A percentile compares a stretch with the other conserved stretches of the same genome.
Evolutionary conservation across 2,797 vertebrate genomes (phyloP).

Genomic region (Siniperca undulata): DNA sequence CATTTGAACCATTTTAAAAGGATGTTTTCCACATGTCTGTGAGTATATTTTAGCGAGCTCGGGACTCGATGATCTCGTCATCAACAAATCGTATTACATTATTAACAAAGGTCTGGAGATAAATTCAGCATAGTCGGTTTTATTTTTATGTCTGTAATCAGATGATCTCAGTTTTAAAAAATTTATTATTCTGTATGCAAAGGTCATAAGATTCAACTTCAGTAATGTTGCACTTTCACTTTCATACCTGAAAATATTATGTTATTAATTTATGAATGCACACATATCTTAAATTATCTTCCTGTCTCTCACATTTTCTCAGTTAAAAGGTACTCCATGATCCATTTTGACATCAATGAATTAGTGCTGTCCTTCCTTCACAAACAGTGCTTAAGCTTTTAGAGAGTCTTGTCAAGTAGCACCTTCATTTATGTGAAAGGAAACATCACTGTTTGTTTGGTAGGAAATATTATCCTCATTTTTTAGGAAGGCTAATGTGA

Average conservation of each 20-base stretch:
- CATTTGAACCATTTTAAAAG: constrained; percentile 23
- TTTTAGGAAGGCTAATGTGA: neutral
- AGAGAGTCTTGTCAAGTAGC: neutral
- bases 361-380: neutral
- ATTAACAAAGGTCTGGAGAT: constrained; percentile 28
- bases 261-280: neutral
- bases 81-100: constrained; percentile 10
- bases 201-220: constrained; percentile 21
- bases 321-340: neutral
- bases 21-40: constrained; percentile 35
- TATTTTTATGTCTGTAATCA: constrained; percentile 7
- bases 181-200: constrained; percentile 7
- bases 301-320: neutral
- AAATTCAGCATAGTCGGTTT: neutral
- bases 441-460: constrained; percentile 24
- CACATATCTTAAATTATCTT: neutral
- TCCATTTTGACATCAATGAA: constrained; percentile 26
- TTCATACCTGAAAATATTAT: neutral
- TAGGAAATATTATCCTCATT: neutral
- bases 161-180: constrained; percentile 7
- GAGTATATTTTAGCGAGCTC: constrained; percentile 8
- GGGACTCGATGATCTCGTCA: constrained; percentile 15
- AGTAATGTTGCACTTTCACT: neutral
- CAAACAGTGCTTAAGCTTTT: neutral
- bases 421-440: neutral